These are phyloP conservation scores for Dolichallabes microphthalmus DNA, from an alignment of 2,113 vertebrate species.

Conservation along the genomic window DNA sequence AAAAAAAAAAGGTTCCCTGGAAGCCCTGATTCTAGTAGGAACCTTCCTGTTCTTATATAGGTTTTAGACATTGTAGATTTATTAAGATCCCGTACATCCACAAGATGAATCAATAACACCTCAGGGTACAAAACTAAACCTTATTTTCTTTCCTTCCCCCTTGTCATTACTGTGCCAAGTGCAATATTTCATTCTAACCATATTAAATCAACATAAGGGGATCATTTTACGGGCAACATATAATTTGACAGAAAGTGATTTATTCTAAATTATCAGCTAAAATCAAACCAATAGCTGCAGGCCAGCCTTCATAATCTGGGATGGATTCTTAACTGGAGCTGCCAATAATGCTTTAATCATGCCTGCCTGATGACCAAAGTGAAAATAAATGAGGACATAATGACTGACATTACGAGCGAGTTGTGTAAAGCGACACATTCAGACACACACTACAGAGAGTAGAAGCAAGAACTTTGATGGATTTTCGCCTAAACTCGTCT, in stretches of 20 bases:
- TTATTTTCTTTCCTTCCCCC: neutral
- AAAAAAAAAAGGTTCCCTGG: neutral
- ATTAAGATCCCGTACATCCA: neutral
- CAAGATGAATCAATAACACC: neutral
- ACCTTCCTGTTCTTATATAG: neutral
- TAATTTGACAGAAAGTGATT: neutral
- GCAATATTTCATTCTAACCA: neutral
- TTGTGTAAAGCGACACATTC: neutral
- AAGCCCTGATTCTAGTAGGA: neutral
- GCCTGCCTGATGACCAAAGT: neutral
- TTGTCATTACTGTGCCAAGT: neutral
- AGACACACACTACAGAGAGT: neutral
- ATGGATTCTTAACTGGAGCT: neutral
- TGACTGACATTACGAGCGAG: neutral
- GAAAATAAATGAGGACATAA: neutral
- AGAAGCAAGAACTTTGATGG: neutral
- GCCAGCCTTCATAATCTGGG: neutral
- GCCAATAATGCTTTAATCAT: neutral
- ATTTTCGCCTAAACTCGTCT: neutral
- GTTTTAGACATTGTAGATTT: neutral
- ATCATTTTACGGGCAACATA: neutral
- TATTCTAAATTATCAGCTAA: neutral
- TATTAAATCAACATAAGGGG: neutral
- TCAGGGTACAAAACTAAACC: neutral
- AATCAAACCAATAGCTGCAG: neutral